Conservation (phyloP, 2,888 invertebrate species). For the Tortrix viridana region DNA sequence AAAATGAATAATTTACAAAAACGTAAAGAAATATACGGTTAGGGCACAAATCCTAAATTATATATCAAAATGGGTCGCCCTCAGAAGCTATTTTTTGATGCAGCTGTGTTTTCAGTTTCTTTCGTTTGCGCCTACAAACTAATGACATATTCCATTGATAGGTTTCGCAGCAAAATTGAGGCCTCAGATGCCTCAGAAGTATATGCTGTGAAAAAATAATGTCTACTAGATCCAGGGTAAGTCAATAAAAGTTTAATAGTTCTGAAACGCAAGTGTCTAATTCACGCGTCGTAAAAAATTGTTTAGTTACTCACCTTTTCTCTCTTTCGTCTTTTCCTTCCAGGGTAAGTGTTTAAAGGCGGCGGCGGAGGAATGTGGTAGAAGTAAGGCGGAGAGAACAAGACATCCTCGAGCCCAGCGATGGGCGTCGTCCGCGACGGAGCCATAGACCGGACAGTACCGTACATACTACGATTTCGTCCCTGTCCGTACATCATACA, state of each 20-base stretch:
- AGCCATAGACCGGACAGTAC: slow-evolving; percentile 74
- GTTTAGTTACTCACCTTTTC: slow-evolving; percentile 48
- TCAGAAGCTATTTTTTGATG: slow-evolving; percentile 52
- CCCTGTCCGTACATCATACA: slow-evolving; percentile 73
- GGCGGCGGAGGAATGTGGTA: slow-evolving; percentile 75
- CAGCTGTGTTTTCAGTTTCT: slow-evolving; percentile 56
- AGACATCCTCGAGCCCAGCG: slow-evolving; percentile 63
- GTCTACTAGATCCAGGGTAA: not conserved
- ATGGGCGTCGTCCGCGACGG: slow-evolving; percentile 65
- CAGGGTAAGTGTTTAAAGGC: slow-evolving; percentile 75
- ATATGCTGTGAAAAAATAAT: not conserved
- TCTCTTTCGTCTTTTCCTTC: slow-evolving; percentile 74
- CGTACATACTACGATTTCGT: slow-evolving; percentile 68
- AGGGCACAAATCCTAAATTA: too few species aligned
- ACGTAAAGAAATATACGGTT: not conserved
- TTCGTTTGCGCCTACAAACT: slow-evolving; percentile 58
- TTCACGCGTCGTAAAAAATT: too few species aligned
- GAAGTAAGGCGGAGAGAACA: slow-evolving; percentile 73
- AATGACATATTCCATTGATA: slow-evolving; percentile 56
- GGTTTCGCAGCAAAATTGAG: slow-evolving; percentile 46
- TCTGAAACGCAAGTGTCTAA: too few species aligned
- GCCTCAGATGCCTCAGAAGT: not conserved
- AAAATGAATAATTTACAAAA: slow-evolving; percentile 1
- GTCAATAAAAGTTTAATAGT: not conserved
- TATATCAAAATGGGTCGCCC: slow-evolving; percentile 14